A percentile compares a stretch with the other conserved stretches of the same genome.
These are phyloP conservation scores for Siniperca obscura DNA, from an alignment of 2,797 vertebrate species.

Conservation along the genomic window DNA sequence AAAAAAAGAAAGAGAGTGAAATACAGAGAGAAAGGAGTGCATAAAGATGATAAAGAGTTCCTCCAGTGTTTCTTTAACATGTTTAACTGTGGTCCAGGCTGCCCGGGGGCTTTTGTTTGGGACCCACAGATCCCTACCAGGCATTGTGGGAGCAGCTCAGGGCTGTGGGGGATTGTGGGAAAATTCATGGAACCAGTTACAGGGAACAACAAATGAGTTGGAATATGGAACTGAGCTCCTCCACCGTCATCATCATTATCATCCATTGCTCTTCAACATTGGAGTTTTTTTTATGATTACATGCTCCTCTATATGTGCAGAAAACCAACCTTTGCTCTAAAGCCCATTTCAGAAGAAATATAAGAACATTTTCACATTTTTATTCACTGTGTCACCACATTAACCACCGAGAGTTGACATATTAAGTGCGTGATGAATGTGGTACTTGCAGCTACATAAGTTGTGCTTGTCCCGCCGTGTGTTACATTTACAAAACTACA, in stretches of 20 bases:
- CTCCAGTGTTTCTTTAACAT: constrained; percentile 75
- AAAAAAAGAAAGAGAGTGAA: constrained; percentile 34
- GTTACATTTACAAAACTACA: not conserved
- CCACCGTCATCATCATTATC: not conserved
- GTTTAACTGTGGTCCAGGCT: constrained; percentile 75
- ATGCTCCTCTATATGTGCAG: not conserved
- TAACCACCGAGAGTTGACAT: not conserved
- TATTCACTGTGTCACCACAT: not conserved
- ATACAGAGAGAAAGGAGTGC: constrained; percentile 47
- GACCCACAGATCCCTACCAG: constrained; percentile 73
- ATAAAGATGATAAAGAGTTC: constrained; percentile 70
- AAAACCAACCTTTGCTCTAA: not conserved
- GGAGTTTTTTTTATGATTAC: not conserved
- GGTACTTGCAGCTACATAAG: not conserved
- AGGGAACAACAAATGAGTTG: constrained; percentile 86
- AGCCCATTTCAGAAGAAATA: not conserved
- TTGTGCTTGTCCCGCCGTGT: not conserved
- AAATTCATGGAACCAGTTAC: constrained; percentile 80
- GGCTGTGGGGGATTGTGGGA: constrained; percentile 86
- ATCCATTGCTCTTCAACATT: too few species aligned
- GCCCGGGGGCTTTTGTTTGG: constrained; percentile 78
- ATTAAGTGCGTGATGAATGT: not conserved
- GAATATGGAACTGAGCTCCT: constrained; percentile 66
- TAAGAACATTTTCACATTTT: not conserved
- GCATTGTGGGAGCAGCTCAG: constrained; percentile 85